Base-by-base conservation (phyloP, 1,140 invertebrate species). In the Colletes gigas region DNA sequence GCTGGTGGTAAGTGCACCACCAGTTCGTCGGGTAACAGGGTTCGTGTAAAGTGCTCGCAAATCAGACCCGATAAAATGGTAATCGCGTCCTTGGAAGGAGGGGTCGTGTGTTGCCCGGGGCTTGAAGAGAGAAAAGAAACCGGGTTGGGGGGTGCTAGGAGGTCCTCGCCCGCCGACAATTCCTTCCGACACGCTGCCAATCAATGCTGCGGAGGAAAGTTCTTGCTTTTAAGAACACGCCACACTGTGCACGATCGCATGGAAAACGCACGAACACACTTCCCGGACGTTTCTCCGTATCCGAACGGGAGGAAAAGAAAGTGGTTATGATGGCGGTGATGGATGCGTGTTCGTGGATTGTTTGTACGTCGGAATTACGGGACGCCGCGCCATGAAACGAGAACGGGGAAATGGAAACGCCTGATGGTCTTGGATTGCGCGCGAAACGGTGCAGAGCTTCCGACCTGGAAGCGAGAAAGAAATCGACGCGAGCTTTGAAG, bases 1-100 rank as follows among this genome's bases (percentile, higher is more conserved):
- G 81, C 78, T 62, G 83, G 12, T 66, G 81, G 75, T 86, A 89
- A 89, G 85, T 89, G 85, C 88, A 82, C 74, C 88, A 78, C 74
- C 80, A 75, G 83, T 83, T 77, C 78, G 70, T 70, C 52, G 71
- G 44, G 80, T 75, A 78, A 75, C 81, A 69, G 68, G 71, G 80
- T 90, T 91, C 89, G 85, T 89, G 88, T 83, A 88, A 88, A 90
- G 89, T 90, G 90, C 89, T 91, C 90, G 89, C 89, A 92, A 92
- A 92, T 92, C 91, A 92, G 87, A 83, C 86, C 83, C 91, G 89
- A 91, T 92, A 91, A 92, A 92, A 92, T 92, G 91, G 88, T 92
- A 92, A 92, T 92, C 90, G 90, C 87, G 79, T 78, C 83, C 78
- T 78, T 63, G 77, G 81, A 71, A 81, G 84, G 79, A 79, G 83